Evolutionary conservation across 2,888 invertebrate species (phyloP).

Genomic region (Rhyacophila evoluta): DNA sequence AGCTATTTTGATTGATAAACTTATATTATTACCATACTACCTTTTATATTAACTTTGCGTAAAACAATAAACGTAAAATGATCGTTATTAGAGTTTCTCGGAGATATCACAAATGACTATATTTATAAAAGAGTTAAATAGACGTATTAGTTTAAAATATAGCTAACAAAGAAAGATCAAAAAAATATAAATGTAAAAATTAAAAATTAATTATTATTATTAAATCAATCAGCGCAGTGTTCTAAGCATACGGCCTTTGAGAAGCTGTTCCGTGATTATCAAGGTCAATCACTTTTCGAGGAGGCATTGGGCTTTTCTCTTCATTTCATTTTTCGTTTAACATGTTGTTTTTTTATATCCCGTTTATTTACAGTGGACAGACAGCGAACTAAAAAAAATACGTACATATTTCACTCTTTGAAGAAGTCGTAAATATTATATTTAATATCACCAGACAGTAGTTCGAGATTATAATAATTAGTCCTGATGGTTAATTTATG

Average conservation of each 20-base stretch:
- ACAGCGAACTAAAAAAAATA: background rate
- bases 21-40: no score
- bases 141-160: no score
- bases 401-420: conserved; percentile 16
- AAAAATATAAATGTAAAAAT: background rate
- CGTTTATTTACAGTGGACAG: conserved; percentile 24
- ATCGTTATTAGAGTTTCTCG: no score
- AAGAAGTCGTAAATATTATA: conserved; percentile 22
- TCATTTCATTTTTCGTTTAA: conserved; percentile 31
- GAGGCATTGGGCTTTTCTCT: conserved; percentile 25
- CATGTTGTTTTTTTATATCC: background rate
- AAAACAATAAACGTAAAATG: no score
- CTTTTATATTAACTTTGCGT: no score
- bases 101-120: no score
- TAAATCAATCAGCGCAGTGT: background rate
- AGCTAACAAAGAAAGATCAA: background rate
- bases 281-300: conserved; percentile 30
- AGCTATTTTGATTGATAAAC: no score
- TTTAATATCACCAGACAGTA: conserved; percentile 12
- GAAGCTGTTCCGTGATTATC: conserved; percentile 21
- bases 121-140: no score
- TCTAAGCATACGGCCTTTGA: background rate
- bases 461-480: conserved; percentile 20
- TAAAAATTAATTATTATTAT: background rate
- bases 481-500: background rate